Base-by-base conservation (phyloP, 1,140 invertebrate genomes). In the Ceratina calcarata region DNA sequence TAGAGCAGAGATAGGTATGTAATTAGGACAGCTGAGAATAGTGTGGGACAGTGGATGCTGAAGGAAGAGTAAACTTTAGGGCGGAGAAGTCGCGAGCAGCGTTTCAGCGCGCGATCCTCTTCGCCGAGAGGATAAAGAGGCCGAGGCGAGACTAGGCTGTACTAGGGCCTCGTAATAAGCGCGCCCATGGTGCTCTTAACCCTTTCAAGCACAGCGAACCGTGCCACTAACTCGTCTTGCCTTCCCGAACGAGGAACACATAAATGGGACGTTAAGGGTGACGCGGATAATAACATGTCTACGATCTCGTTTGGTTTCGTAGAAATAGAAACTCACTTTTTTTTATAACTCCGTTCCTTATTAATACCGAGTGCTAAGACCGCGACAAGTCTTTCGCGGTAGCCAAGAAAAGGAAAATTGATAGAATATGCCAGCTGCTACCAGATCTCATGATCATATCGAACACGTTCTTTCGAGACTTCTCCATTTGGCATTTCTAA, bases 151-250 rank as follows among this genome's bases (percentile, higher is more conserved):
- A 61, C 15, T 7, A 4, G 27, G 27, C 27, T 32, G 2, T 32
- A 32, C 27, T 32, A 32, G 27, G 27, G 27, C 27, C 27, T 55
- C 24, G 37, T 81, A 84, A 84, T 84, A 78, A 84, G 73, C 58
- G 78, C 37, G 62, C 32, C 67, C 2, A 66, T 37, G 24, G 20
- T 55, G 15, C 65, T 81, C 58, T 51, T 53, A 57, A 45, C 74
- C 71, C 73, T 84, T 85, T 81, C 78, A 78, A 51, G 58, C 49
- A 85, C 78, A 77, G 70, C 60, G 15, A 57, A 85, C 55, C 72
- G 64, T 73, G 27, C 20, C 22, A 37, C 10, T 24, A 15, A 18
- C 61, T 66, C n/a, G 60, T 18, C 53, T 20, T 55, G 64, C 10
- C 64, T 51, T 57, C 12, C 27, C 77, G 55, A 62, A 72, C 22